Percentiles rank a stretch among this genome's conserved stretches.
These are phyloP conservation scores for Dendrocincla fuliginosa DNA, from an alignment of 2,797 vertebrate species.

Conservation along the genomic window DNA sequence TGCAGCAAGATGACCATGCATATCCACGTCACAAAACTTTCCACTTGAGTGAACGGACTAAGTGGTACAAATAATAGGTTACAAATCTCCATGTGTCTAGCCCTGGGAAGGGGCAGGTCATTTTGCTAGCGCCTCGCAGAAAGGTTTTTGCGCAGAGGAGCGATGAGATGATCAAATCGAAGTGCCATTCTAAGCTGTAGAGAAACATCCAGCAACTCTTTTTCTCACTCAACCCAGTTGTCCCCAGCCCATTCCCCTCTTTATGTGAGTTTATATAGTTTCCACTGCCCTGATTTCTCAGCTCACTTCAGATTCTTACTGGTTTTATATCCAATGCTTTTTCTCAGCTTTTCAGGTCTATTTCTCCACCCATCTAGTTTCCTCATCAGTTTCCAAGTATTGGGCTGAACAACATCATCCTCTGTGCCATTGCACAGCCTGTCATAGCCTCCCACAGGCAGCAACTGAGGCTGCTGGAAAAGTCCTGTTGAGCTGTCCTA, in stretches of 20 bases:
- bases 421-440: background rate
- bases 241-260: background rate
- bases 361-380: background rate
- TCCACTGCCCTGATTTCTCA: background rate
- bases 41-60: slow-evolving; percentile 13
- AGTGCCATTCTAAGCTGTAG: background rate
- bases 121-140: background rate
- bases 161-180: background rate
- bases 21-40: background rate
- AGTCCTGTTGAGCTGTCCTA: background rate
- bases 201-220: background rate
- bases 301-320: background rate
- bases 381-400: background rate
- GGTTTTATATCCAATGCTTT: background rate
- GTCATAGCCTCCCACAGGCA: background rate
- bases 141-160: background rate
- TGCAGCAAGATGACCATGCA: background rate
- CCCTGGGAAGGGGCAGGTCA: background rate
- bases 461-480: background rate
- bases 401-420: accelerated
- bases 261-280: accelerated
- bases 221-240: accelerated
- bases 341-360: background rate
- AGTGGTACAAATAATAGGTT: slow-evolving; percentile 27
- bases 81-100: background rate